Evolutionary conservation across 2,888 invertebrate genomes (phyloP), one percentile per base, ranked within the genome.

Genomic region (Ophioninae sp.): DNA sequence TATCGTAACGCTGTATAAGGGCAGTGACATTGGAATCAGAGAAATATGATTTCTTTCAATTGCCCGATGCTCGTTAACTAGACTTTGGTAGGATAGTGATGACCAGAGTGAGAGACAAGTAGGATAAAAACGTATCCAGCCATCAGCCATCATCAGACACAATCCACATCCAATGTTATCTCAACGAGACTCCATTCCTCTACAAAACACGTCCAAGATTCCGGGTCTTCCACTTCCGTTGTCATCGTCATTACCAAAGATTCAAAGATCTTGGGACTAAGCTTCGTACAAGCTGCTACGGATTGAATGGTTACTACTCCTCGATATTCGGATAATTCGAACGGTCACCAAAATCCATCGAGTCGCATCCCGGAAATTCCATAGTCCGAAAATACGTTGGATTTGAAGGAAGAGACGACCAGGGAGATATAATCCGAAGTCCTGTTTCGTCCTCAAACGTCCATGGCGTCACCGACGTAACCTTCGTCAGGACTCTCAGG

Each of bases 401-500:
- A 8, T 22, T 39, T n/a, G n/a, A 58, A 74, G 13, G 64, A n/a
- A 41, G 23, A 56, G 61, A 41, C 23, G 20, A 63, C 77, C 74
- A 79, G 59, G 56, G 79, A 23, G 61, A 51, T 79, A 81, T 81
- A 3, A 30, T 30, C 78, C 63, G 73, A 81, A 56, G 75, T 73
- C 69, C 30, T 1, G 30, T 63, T 67, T n/a, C 51, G 68, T 10
- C 22, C 83, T 92, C 90, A 92, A 67, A 92, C 92, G 81, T 92
- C 92, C 91, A 92, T 91, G 9, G 92, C 94, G 88, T 97, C 97
- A 59, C 97, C 97, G 77, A 97, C 97, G 92, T 97, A 97, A 22
- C 97, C 97, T 93, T 97, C 97, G 91, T 97, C 97, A 58, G 97
- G 97, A 93, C 97, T 97, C 90, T 97, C 97, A 22, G 96, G 96